These are phyloP conservation scores for Sebastes glaucus DNA, from an alignment of 2,797 vertebrate species.

Conservation along the genomic window DNA sequence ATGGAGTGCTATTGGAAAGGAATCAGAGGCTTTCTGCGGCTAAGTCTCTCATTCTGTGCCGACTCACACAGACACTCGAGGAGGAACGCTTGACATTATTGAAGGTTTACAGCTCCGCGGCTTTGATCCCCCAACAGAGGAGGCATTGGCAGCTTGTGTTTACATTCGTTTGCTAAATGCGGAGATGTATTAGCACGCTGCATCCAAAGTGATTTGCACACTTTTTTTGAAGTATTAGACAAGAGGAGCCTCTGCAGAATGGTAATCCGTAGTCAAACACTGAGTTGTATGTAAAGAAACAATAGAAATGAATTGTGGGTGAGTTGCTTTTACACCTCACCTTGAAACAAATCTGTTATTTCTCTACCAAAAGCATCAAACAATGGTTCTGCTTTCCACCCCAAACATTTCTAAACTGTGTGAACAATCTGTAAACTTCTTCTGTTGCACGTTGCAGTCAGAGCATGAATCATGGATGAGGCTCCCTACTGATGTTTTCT, in stretches of 20 bases:
- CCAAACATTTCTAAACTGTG: constrained; percentile 11
- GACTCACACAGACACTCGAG: constrained; percentile 23
- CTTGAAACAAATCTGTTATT: background rate
- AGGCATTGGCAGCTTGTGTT: constrained; percentile 28
- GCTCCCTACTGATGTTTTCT: constrained; percentile 11
- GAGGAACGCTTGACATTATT: constrained; percentile 49
- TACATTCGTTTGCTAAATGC: constrained; percentile 15
- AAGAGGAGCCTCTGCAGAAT: background rate
- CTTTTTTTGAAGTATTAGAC: background rate
- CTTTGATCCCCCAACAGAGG: constrained; percentile 22
- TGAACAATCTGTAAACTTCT: constrained; percentile 23
- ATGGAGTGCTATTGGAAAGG: constrained; percentile 47
- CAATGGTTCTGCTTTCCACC: background rate
- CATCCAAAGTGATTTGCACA: constrained; percentile 17
- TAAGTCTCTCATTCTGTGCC: constrained; percentile 43
- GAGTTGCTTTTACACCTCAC: background rate
- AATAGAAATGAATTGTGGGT: background rate
- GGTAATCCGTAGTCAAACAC: constrained; percentile 4
- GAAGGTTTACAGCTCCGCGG: constrained; percentile 40
- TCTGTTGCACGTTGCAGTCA: background rate
- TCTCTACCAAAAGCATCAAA: background rate
- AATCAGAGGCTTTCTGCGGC: constrained; percentile 54
- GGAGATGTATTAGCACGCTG: constrained; percentile 1
- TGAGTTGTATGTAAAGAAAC: background rate
- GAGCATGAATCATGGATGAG: constrained; percentile 22